Base-by-base conservation (phyloP, 2,888 invertebrate genomes). In the Apoda limacodes region DNA sequence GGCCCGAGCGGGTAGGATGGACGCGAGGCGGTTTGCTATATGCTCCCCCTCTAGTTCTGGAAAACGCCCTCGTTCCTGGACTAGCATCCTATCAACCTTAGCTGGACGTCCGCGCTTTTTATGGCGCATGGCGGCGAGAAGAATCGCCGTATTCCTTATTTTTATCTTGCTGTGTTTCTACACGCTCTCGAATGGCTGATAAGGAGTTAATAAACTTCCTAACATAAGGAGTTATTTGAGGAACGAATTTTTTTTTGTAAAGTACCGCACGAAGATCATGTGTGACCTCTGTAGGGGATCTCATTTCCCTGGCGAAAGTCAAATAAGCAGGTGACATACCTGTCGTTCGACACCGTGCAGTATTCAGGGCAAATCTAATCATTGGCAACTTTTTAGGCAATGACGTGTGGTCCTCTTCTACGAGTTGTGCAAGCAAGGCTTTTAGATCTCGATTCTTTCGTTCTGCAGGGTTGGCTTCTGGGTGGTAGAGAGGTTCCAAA, bases 331-430 rank as follows among this genome's bases (percentile, higher is more conserved):
- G 27, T 7, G 35, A 30, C 5, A 27, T 11, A 1, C 29, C 30
- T 5, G 40, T 44, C 4, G 25, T 15, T 9, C 10, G 7, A 13
- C 24, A 22, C 1, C 4, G 4, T 1, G 28, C 31, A 5, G 33
- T 30, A 21, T 43, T 43, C 30, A 43, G 28, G 1, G 42, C 36
- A 17, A 39, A 44, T 3, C 40, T 22, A n/a, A 44, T 35, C 4
- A 10, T 13, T 2, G 41, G 35, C 0, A 43, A 9, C 2, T 22
- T 9, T 9, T 30, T 22, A 2, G 31, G 9, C 43, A 40, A 43
- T 1, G n/a, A n/a, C 2, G 3, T 2, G 21, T 39, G 30, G 3
- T 27, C 27, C 2, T 25, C 19, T 13, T 29, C 21, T 2, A 37
- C 24, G 3, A 30, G 19, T 4, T 17, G 10, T 4, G 30, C 9